Percentiles rank a stretch among this genome's conserved stretches.
Conservation (phyloP, 2,888 invertebrate species). For the Tyria jacobaeae region DNA sequence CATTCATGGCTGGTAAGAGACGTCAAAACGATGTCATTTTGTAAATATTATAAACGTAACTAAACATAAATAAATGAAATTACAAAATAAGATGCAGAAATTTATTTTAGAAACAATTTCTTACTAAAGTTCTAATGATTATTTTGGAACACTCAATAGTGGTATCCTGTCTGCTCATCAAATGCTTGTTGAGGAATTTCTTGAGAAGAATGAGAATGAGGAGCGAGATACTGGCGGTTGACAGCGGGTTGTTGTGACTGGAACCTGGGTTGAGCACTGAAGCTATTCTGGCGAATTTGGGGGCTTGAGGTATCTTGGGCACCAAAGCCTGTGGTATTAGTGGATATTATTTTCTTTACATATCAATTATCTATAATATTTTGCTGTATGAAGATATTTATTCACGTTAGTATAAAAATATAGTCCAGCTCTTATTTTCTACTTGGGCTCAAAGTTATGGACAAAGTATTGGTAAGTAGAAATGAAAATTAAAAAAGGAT, state of each 20-base stretch:
- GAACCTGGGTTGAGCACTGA: constrained; percentile 3
- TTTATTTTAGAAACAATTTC: not conserved
- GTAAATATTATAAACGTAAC: no score
- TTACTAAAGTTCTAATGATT: not conserved
- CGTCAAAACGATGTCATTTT: no score
- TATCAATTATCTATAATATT: no score
- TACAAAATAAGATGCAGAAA: not conserved
- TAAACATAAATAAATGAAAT: not conserved
- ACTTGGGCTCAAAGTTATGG: no score
- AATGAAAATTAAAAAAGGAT: no score
- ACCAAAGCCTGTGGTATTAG: not conserved
- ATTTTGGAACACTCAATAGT: constrained; percentile 5
- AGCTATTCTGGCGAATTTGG: not conserved
- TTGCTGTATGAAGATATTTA: no score
- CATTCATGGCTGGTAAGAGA: no score
- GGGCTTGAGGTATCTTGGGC: constrained; percentile 2
- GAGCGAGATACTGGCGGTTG: constrained; percentile 17
- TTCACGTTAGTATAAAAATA: no score
- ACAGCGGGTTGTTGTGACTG: constrained; percentile 1
- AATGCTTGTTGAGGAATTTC: constrained; percentile 21
- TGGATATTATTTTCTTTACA: no score
- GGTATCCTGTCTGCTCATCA: constrained; percentile 19
- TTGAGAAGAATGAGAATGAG: constrained; percentile 30
- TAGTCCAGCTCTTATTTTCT: no score
- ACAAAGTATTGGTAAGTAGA: no score